Percentiles rank a stretch among this genome's conserved stretches.
Evolutionary conservation across 1,140 invertebrate species (phyloP).

Genomic region (Bathynomus jamesi): DNA sequence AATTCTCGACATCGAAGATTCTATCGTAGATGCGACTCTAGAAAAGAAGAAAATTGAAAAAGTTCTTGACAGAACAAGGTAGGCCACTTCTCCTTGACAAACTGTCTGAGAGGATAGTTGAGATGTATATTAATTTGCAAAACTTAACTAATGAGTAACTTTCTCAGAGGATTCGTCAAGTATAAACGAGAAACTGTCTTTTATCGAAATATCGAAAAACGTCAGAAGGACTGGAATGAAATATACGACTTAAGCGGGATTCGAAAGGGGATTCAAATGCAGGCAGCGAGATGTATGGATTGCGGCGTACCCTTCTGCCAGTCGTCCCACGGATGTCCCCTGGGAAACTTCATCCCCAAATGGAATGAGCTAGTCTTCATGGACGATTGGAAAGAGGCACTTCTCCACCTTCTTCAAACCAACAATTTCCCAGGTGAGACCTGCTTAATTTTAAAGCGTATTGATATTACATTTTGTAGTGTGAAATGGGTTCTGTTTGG

Average conservation of each 20-base stretch:
- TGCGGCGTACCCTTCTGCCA: constrained; percentile 99
- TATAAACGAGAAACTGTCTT: constrained; percentile 77
- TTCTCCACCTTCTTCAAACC: constrained; percentile 89
- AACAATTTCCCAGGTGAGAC: constrained; percentile 87
- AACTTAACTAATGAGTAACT: too few relatives aligned
- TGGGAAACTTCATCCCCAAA: constrained; percentile 98
- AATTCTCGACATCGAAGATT: constrained; percentile 80
- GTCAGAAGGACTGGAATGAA: constrained; percentile 93
- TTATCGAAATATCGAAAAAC: constrained; percentile 73
- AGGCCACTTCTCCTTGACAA: constrained; percentile 25
- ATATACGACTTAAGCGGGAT: constrained; percentile 84
- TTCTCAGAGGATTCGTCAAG: constrained; percentile 84
- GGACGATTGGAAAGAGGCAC: constrained; percentile 93
- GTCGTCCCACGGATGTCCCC: constrained; percentile 89
- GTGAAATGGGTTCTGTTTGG: too few relatives aligned
- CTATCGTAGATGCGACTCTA: constrained; percentile 62
- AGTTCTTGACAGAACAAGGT: constrained; percentile 80
- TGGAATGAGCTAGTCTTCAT: constrained; percentile 96
- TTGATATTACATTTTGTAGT: too few relatives aligned
- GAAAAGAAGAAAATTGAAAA: constrained; percentile 71
- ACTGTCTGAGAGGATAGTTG: too few relatives aligned
- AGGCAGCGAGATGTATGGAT: constrained; percentile 98
- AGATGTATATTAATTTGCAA: too few relatives aligned
- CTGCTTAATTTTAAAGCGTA: constrained; percentile 5
- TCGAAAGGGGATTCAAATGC: constrained; percentile 74